Evolutionary conservation across 1,140 invertebrate species (phyloP).

Genomic region (Cydia strobilella): DNA sequence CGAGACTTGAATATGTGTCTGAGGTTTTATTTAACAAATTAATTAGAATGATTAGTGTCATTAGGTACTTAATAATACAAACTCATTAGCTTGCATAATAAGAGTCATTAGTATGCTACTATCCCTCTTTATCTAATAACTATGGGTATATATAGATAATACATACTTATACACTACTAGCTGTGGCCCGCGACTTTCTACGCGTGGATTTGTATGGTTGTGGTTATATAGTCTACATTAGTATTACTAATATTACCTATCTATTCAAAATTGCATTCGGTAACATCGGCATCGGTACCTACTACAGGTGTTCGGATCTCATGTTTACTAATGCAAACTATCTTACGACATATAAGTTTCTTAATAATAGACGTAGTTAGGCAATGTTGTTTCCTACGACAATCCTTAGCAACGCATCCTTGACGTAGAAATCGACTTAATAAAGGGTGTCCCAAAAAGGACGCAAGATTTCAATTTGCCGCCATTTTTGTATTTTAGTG

Average conservation of each 20-base stretch:
- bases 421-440: background rate
- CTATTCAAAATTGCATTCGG: too few species aligned
- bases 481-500: too few species aligned
- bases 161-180: background rate
- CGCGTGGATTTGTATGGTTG: too few species aligned
- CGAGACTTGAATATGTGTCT: background rate
- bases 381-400: slow-evolving; percentile 8
- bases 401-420: slow-evolving; percentile 8
- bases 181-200: too few species aligned
- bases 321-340: background rate
- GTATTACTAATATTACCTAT: too few species aligned
- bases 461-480: too few species aligned
- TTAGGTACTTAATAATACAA: too few species aligned
- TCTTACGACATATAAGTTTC: background rate
- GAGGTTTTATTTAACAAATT: background rate
- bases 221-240: too few species aligned
- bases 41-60: background rate
- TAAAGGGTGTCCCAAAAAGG: too few species aligned
- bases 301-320: too few species aligned
- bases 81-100: background rate
- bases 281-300: too few species aligned
- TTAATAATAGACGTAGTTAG: slow-evolving; percentile 1
- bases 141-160: background rate
- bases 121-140: background rate
- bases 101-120: background rate